Percentiles rank a stretch among this genome's conserved stretches.
Evolutionary conservation across 2,797 vertebrate species (phyloP).

Genomic region (Eulemur albifrons): DNA sequence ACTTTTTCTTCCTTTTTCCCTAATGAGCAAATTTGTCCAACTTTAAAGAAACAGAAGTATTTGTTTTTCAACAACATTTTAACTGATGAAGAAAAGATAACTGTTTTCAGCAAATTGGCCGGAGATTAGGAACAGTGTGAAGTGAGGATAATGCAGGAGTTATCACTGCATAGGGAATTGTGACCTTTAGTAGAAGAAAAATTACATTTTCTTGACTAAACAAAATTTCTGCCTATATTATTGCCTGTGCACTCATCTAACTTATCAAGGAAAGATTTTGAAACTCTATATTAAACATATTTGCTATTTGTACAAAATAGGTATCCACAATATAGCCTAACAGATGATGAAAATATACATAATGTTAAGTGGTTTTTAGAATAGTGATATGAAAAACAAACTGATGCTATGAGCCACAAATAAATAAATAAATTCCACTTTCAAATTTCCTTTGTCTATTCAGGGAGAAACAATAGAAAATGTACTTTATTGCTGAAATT

Average conservation of each 20-base stretch:
- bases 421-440: background rate
- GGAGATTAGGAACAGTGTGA: background rate
- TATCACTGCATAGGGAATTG: background rate
- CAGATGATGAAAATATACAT: background rate
- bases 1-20: background rate
- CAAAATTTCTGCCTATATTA: background rate
- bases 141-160: background rate
- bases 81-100: background rate
- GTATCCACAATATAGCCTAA: background rate
- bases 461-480: background rate
- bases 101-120: background rate
- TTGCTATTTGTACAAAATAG: background rate
- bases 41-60: background rate
- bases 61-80: background rate
- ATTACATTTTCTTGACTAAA: background rate
- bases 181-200: background rate
- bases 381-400: background rate
- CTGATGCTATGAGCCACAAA: background rate
- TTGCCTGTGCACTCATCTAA: fast-evolving
- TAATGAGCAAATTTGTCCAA: background rate
- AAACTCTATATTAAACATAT: background rate
- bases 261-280: background rate
- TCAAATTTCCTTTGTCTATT: background rate
- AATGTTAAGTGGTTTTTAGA: background rate
- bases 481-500: background rate